These are phyloP conservation scores for Desmophyllum pertusum DNA, from an alignment of 92 coral and sea anemone species.

Conservation along the genomic window DNA sequence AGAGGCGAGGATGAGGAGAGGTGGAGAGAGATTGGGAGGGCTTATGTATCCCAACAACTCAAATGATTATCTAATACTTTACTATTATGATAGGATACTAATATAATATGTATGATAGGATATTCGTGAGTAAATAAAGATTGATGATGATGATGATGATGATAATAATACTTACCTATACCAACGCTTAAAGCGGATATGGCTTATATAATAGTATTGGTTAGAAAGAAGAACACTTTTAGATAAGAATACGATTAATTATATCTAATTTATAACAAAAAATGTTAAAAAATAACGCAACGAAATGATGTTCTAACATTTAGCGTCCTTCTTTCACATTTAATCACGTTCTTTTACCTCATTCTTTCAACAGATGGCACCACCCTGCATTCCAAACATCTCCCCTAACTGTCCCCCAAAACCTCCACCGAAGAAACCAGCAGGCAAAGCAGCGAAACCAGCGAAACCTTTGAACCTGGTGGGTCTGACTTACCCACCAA, in stretches of 20 bases:
- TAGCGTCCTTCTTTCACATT: background rate
- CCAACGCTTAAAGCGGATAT: background rate
- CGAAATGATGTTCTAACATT: background rate
- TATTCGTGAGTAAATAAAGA: too few species aligned
- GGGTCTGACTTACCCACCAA: slow-evolving; percentile 49
- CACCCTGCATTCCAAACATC: slow-evolving; percentile 28
- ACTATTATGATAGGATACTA: too few species aligned
- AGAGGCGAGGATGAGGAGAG: slow-evolving; percentile 13
- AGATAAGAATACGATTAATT: background rate
- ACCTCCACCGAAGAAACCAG: slow-evolving; percentile 57
- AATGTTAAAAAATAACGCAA: background rate
- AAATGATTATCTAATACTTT: too few species aligned
- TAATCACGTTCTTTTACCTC: background rate
- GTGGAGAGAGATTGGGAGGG: slow-evolving; percentile 5
- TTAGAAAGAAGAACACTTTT: background rate
- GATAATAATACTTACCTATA: too few species aligned
- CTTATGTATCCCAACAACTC: too few species aligned
- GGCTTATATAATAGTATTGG: background rate
- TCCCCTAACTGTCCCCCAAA: slow-evolving; percentile 48
- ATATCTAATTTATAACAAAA: background rate
- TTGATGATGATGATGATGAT: too few species aligned
- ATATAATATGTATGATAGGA: too few species aligned
- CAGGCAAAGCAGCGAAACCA: slow-evolving; percentile 45
- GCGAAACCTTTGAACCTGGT: slow-evolving; percentile 42
- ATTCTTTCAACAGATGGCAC: slow-evolving; percentile 29